phyloP scores from a whole-genome alignment of 1,140 invertebrate genomes.

The Drosophila trapezifrons region DNA sequence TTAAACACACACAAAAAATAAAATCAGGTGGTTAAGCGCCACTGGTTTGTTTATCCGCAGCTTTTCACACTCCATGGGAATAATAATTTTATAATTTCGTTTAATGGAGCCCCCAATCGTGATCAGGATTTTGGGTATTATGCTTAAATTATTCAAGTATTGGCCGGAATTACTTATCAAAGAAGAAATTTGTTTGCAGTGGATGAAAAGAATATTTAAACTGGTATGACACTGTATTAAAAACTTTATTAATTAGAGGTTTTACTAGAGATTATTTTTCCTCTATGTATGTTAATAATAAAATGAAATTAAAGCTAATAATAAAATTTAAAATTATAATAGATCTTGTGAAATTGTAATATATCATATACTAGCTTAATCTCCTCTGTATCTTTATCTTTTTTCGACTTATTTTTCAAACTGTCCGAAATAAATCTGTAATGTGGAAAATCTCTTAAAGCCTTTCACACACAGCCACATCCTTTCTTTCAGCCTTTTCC shows the following conservation, averaged over 20 bases:
- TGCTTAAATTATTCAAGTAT: neutral
- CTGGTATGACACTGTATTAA: neutral
- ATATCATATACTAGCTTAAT: too few species aligned
- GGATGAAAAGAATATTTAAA: neutral
- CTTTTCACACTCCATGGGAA: slow-evolving; percentile 31
- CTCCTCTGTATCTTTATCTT: neutral
- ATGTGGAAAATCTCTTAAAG: slow-evolving; percentile 8
- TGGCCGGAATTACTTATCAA: neutral
- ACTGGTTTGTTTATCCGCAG: slow-evolving; percentile 29
- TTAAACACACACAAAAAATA: neutral
- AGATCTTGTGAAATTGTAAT: too few species aligned
- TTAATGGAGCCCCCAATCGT: slow-evolving; percentile 5
- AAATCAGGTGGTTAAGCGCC: slow-evolving; percentile 13
- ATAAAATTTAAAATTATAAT: too few species aligned
- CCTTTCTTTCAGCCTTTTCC: neutral
- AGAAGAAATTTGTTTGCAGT: neutral
- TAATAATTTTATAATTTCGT: slow-evolving; percentile 27
- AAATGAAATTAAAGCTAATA: too few species aligned
- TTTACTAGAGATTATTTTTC: too few species aligned
- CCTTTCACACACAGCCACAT: neutral
- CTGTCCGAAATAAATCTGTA: slow-evolving; percentile 4
- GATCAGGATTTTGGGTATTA: neutral
- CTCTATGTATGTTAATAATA: too few species aligned
- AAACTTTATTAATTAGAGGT: too few species aligned
- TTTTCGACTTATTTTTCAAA: neutral